Evolutionary conservation across 2,113 vertebrate genomes (phyloP), one percentile per base, ranked within the genome.

Genomic region (Notarius quadriscutis): DNA sequence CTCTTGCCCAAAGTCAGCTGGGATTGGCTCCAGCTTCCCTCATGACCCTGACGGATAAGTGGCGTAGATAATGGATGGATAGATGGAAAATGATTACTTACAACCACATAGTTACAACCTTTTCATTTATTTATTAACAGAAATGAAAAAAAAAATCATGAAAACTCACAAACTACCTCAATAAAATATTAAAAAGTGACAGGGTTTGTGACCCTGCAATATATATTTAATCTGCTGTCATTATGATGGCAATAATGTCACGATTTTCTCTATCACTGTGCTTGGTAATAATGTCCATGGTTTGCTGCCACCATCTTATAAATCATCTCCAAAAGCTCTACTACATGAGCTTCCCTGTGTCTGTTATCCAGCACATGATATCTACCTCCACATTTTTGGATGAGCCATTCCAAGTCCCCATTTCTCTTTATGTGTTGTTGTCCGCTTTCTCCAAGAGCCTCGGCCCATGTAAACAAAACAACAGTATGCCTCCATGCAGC

Each of bases 381-480:
- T 71, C 94, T 78, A 30, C 92, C 92, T 0, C 89, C 90, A 15
- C 95, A 95, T 74, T 72, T 89, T 84, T 91, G 91, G 0, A 95
- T 84, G 0, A 95, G 93, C 87, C 83, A 84, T 80, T 41, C 83
- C 17, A 94, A 92, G 10, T 95, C 93, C 8, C 90, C 79, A 30
- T 91, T 94, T 88, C 94, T 93, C 77, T 93, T 90, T 50, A 95
- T 89, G 84, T 94, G 94, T 91, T 95, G 94, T 84, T 94, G 91
- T 0, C 84, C 63, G 14, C 92, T 93, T 87, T 93, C 93, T 5
- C 93, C 94, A 58, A 95, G 88, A 74, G 89, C 89, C 25, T 95
- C 94, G 51, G 91, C 94, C 94, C 94, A 95, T 0, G 94, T 95
- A 81, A 95, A 88, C 58, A 95, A 57, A 90, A 95, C 87, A 86